phyloP scores from a whole-genome alignment of 2,888 invertebrate species.

The Athalia rosae region DNA sequence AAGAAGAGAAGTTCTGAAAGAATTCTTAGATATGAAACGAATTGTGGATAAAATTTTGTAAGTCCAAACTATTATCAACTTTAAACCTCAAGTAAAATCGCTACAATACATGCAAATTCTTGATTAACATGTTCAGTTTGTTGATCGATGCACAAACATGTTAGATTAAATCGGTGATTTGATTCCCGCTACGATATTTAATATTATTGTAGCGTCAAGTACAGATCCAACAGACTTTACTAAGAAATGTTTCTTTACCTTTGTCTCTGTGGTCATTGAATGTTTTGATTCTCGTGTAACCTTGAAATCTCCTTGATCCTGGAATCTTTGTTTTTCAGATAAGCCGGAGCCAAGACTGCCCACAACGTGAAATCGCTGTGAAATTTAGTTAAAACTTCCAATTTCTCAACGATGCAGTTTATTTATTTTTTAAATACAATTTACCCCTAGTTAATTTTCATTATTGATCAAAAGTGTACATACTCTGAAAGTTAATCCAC shows the following conservation, averaged over 20 bases:
- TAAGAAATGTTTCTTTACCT: not conserved
- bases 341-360: slow-evolving; percentile 68
- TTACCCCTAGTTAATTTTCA: not conserved
- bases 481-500: slow-evolving; percentile 7
- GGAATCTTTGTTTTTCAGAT: slow-evolving; percentile 58
- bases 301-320: slow-evolving; percentile 30
- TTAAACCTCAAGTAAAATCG: slow-evolving; percentile 36
- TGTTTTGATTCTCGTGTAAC: not conserved
- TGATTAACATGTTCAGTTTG: slow-evolving; percentile 54
- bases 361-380: slow-evolving; percentile 60
- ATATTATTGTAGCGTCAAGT: slow-evolving; percentile 57
- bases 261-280: not conserved
- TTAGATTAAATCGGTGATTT: slow-evolving; percentile 59
- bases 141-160: slow-evolving; percentile 66
- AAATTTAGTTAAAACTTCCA: slow-evolving; percentile 45
- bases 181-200: slow-evolving; percentile 60
- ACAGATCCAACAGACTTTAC: slow-evolving; percentile 56
- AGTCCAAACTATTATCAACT: slow-evolving; percentile 54
- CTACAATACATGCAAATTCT: slow-evolving; percentile 58
- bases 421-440: slow-evolving; percentile 51
- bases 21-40: slow-evolving; percentile 70
- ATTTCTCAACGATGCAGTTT: slow-evolving; percentile 52
- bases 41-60: slow-evolving; percentile 68
- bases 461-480: slow-evolving; percentile 19
- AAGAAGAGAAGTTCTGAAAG: slow-evolving; percentile 94